Evolutionary conservation across 2,888 invertebrate species (phyloP), one percentile per base, ranked within the genome.

Genomic region (Pollenia angustigena): DNA sequence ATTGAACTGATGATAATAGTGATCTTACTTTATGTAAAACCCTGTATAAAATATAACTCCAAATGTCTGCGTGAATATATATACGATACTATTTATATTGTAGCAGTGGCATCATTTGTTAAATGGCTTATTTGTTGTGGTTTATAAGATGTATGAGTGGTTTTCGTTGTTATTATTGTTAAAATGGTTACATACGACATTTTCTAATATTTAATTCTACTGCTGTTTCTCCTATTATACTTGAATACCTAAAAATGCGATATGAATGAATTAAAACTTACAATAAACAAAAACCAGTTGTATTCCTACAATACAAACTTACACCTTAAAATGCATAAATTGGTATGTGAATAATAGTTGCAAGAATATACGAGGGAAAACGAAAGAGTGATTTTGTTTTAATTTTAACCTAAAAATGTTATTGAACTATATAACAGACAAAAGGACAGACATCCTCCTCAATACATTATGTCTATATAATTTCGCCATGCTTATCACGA

Each of bases 101-200:
- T 50, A 18, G n/a, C 58, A 6, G 18, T 71, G 23, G 56, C 60
- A 75, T 69, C 82, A 86, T 82, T 86, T 86, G 75, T 50, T 82
- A 79, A 86, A 82, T 82, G 79, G 69, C 75, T 82, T 86, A 82
- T 82, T 75, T 86, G 79, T 69, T 86, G 82, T 82, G 85, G 85
- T 71, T 79, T 82, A 75, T 82, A 64, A 82, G 79, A 82, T 69
- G 74, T 82, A 44, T 58, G 64, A 82, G 85, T 56, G 85, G 82
- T 80, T 82, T 78, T 62, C 11, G 1, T 68, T 60, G 16, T 48
- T 82, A 42, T 76, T 69, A 62, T 75, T 69, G 46, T n/a, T 60
- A 18, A 58, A 68, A 82, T 52, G 60, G 50, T 75, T 60, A 32
- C 14, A 46, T 14, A 46, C 7, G 69, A 16, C 62, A 66, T 46